Evolutionary conservation across 2,113 vertebrate species (phyloP), one percentile per base, ranked within the genome.

Genomic region (Murina feae): DNA sequence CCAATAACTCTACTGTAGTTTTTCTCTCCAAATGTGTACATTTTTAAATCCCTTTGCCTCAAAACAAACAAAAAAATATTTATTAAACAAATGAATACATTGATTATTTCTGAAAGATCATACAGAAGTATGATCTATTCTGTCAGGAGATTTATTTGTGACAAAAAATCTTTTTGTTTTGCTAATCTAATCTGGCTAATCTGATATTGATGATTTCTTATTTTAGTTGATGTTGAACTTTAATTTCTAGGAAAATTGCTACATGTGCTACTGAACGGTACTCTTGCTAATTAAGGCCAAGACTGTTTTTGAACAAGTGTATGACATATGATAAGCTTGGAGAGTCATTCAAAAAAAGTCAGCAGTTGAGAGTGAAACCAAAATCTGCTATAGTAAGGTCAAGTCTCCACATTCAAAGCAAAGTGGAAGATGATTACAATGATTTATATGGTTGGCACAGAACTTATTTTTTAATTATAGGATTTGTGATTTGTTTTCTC

Each of bases 381-480:
- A 76, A 87, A 83, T 91, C 66, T 60, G 16, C 28, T 63, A 4
- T 21, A 69, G 6, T 25, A 17, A 91, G n/a, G 65, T 86, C 49
- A 91, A 51, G 17, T 58, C 7, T 92, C 18, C 17, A 80, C 44
- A 37, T 79, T 74, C 2, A 69, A 39, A 44, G 25, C 42, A 58
- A 91, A 88, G 37, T 88, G 8, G 58, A 74, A 86, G 80, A 39
- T 71, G 16, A 47, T 39, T 92, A 0, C 47, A 51, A 85, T 44
- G 79, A 58, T 66, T n/a, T 47, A 60, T 39, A 44, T 37, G 9
- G 7, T 32, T 78, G 90, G 18, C 13, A 68, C 37, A 87, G 20
- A 85, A 84, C 23, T 87, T 92, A 65, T 30, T 58, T 75, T 92
- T 86, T 86, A 80, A 89, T 82, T 69, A 92, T 84, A 28, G 35